phyloP scores from a whole-genome alignment of 2,113 vertebrate species.

The Sporophila hypoxantha region DNA sequence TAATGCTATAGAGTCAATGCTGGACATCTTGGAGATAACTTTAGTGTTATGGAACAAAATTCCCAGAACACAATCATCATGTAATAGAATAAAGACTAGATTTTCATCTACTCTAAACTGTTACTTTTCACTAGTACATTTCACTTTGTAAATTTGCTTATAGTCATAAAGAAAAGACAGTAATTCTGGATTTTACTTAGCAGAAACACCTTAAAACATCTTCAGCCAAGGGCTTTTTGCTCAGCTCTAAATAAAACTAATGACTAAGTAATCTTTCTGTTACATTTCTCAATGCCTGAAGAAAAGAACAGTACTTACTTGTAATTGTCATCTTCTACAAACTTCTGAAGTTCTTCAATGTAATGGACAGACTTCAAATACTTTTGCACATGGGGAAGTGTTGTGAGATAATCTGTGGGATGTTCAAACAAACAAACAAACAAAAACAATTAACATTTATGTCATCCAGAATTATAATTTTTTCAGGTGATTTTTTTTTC shows the following conservation, averaged over 20 bases:
- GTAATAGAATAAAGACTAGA: neutral
- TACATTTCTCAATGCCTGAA: neutral
- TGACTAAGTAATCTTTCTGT: neutral
- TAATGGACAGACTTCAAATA: conserved; percentile 92
- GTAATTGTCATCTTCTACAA: conserved; percentile 95
- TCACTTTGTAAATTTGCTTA: neutral
- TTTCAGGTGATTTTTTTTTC: neutral
- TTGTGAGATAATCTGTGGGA: conserved; percentile 82
- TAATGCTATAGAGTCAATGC: neutral
- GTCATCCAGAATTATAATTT: neutral
- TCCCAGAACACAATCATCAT: neutral
- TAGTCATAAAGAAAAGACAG: neutral
- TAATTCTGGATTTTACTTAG: neutral
- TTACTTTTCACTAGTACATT: neutral
- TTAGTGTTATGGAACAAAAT: neutral
- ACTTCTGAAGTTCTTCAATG: conserved; percentile 95
- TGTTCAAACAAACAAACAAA: neutral
- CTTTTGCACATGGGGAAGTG: conserved; percentile 89
- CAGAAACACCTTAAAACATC: neutral
- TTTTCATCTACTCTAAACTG: neutral
- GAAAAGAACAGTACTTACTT: conserved; percentile 76
- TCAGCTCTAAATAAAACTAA: neutral
- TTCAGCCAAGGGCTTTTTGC: neutral
- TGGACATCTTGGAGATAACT: neutral
- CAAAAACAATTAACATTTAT: neutral